phyloP scores from a whole-genome alignment of 2,888 invertebrate species.

The Apomyelois bistriatella region DNA sequence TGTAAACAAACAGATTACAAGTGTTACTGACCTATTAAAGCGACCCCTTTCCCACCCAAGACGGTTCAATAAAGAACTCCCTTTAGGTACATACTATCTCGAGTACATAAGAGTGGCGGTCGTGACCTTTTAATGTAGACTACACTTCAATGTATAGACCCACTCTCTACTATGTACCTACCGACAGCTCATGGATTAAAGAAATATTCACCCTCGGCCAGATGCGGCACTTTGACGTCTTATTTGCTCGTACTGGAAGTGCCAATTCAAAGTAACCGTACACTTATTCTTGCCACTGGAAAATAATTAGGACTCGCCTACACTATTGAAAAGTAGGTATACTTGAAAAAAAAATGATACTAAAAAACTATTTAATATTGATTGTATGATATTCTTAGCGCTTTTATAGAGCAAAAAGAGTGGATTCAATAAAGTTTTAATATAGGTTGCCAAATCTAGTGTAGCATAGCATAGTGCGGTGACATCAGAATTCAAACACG shows the following conservation, averaged over 20 bases:
- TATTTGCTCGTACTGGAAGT: background rate
- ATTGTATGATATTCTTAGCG: too few relatives aligned
- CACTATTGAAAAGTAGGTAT: too few relatives aligned
- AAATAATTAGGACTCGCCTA: too few relatives aligned
- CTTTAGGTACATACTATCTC: constrained; percentile 65
- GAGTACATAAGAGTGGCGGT: constrained; percentile 68
- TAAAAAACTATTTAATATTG: too few relatives aligned
- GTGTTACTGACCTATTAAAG: constrained; percentile 78
- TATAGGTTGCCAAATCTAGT: too few relatives aligned
- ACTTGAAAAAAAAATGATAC: too few relatives aligned
- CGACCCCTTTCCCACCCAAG: constrained; percentile 73
- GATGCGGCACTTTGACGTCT: constrained; percentile 27
- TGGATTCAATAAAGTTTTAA: too few relatives aligned
- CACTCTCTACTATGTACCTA: constrained; percentile 48
- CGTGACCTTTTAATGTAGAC: constrained; percentile 68
- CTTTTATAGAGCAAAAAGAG: too few relatives aligned
- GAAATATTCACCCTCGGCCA: constrained; percentile 37
- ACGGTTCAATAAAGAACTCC: constrained; percentile 77
- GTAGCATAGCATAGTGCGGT: too few relatives aligned
- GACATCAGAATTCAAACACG: too few relatives aligned
- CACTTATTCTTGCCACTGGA: too few relatives aligned
- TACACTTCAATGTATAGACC: constrained; percentile 51
- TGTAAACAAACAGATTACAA: constrained; percentile 66
- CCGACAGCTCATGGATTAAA: constrained; percentile 48
- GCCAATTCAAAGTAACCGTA: background rate